phyloP scores from a whole-genome alignment of 2,888 invertebrate genomes.

The Apodemia hepburni region DNA sequence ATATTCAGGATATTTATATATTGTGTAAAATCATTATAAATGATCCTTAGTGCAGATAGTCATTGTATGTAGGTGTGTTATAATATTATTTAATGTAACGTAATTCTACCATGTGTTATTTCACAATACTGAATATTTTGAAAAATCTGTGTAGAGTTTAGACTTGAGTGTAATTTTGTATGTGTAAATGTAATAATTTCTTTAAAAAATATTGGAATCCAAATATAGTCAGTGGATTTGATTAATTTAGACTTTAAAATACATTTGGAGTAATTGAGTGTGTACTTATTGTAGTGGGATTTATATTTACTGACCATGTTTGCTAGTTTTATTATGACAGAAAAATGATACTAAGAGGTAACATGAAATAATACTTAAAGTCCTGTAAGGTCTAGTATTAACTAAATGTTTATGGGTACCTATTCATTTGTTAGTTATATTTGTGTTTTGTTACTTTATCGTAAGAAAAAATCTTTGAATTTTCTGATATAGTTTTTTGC shows the following conservation, averaged over 20 bases:
- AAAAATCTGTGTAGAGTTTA: slow-evolving; percentile 12
- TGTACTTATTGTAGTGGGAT: slow-evolving; percentile 14
- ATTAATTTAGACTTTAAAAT: slow-evolving; percentile 6
- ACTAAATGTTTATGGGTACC: slow-evolving; percentile 22
- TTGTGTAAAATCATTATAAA: slow-evolving; percentile 1
- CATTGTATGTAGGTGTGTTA: slow-evolving; percentile 4
- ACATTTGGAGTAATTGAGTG: slow-evolving; percentile 12
- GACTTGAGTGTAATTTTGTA: slow-evolving; percentile 10
- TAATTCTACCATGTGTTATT: not conserved
- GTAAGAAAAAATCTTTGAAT: slow-evolving; percentile 35
- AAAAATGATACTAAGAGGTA: not conserved
- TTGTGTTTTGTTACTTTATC: slow-evolving; percentile 20
- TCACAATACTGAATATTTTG: slow-evolving; percentile 1
- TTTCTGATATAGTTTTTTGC: slow-evolving; percentile 45
- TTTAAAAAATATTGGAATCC: not conserved
- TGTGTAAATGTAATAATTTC: slow-evolving; percentile 14
- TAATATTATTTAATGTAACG: slow-evolving; percentile 2
- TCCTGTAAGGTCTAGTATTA: slow-evolving; percentile 3
- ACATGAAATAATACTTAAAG: slow-evolving; percentile 8
- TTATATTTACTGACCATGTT: slow-evolving; percentile 13
- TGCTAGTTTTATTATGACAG: slow-evolving; percentile 9
- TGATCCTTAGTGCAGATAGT: not conserved
- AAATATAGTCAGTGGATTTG: slow-evolving; percentile 12
- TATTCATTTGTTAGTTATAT: slow-evolving; percentile 18
- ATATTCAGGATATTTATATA: slow-evolving; percentile 7